Evolutionary conservation across 2,797 vertebrate genomes (phyloP).

Genomic region (Merluccius polli): DNA sequence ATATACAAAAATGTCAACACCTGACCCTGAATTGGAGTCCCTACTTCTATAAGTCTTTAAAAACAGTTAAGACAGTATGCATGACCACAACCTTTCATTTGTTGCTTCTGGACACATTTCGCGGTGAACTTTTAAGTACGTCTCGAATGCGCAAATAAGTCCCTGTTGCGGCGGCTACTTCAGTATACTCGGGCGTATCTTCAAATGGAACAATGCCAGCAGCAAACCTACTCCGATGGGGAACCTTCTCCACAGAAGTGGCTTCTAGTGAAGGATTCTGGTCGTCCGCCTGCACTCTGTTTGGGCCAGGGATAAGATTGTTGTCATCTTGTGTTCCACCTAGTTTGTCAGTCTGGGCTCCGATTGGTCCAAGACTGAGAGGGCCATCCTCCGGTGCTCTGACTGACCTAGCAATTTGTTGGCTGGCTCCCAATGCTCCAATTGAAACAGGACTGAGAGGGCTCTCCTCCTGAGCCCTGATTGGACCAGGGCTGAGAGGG

Average conservation of each 20-base stretch:
- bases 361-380: constrained; percentile 21
- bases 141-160: constrained; percentile 89
- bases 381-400: constrained; percentile 16
- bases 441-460: constrained; percentile 28
- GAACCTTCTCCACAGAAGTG: constrained; percentile 62
- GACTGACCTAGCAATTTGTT: constrained; percentile 18
- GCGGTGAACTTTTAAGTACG: constrained; percentile 88
- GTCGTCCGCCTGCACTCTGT: neutral
- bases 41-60: neutral
- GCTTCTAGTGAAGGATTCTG: constrained; percentile 12
- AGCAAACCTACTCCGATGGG: constrained; percentile 92
- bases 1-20: neutral
- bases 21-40: neutral
- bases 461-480: neutral
- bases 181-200: constrained; percentile 93
- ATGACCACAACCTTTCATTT: constrained; percentile 55
- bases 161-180: constrained; percentile 91
- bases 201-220: constrained; percentile 93
- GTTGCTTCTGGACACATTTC: constrained; percentile 84
- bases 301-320: neutral
- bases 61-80: constrained; percentile 20
- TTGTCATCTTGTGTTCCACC: neutral
- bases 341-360: constrained; percentile 9
- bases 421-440: constrained; percentile 28
- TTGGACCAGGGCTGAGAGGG: constrained; percentile 23